These are phyloP conservation scores for Anorthoa munda DNA, from an alignment of 2,888 invertebrate genomes.

Conservation along the genomic window DNA sequence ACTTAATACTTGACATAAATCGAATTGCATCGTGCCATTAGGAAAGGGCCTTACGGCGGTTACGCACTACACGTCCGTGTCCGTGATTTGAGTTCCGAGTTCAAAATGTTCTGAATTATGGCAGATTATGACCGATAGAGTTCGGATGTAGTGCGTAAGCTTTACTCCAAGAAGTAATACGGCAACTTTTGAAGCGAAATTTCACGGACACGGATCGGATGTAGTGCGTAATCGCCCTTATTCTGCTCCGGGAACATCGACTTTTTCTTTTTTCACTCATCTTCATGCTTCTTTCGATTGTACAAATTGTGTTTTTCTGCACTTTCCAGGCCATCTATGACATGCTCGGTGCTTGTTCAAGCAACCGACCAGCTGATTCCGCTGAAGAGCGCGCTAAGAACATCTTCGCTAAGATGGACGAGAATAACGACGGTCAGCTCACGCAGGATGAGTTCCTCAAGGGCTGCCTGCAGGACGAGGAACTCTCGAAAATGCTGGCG, in stretches of 20 bases:
- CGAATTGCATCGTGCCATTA: no score
- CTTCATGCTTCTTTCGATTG: constrained; percentile 5
- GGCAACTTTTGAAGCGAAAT: no score
- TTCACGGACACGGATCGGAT: no score
- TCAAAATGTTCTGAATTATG: no score
- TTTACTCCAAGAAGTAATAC: no score
- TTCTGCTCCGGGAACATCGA: constrained; percentile 33
- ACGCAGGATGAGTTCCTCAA: constrained; percentile 99
- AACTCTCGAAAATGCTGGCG: constrained; percentile 98
- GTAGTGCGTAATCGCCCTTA: not conserved
- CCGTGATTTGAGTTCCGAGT: no score
- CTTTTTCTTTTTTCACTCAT: not conserved
- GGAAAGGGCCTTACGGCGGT: no score
- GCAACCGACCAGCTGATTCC: constrained; percentile 98
- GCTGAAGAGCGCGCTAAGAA: constrained; percentile 99
- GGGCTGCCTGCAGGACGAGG: constrained; percentile 99
- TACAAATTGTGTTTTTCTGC: constrained; percentile 39
- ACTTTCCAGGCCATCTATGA: constrained; percentile 98
- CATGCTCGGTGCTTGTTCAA: constrained; percentile 99
- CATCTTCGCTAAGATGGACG: constrained; percentile 99
- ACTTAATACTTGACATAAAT: not conserved
- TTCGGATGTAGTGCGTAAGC: no score
- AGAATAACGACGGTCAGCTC: constrained; percentile 99
- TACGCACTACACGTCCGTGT: no score
- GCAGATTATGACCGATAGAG: no score